phyloP scores from a whole-genome alignment of 1,140 invertebrate genomes.

The Drosophila gunungcola region DNA sequence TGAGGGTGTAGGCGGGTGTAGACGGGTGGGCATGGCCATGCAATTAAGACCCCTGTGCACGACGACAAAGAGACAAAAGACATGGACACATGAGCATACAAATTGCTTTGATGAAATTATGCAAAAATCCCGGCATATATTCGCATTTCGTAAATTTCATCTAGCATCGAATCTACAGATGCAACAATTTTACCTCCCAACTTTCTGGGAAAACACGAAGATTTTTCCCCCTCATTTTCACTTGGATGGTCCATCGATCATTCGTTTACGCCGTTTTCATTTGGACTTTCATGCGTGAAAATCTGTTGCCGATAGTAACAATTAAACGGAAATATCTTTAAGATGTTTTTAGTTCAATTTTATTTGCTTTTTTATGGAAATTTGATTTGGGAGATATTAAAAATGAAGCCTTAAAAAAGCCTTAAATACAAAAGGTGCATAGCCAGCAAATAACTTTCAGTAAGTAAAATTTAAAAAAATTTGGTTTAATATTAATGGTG shows the following conservation, averaged over 20 bases:
- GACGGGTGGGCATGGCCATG: conserved; percentile 27
- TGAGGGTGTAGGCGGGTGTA: neutral
- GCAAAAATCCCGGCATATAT: conserved; percentile 32
- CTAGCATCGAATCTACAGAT: conserved; percentile 19
- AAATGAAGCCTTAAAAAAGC: no score
- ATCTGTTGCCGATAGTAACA: conserved; percentile 30
- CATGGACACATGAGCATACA: conserved; percentile 41
- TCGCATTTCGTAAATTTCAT: conserved; percentile 7
- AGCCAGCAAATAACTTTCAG: no score
- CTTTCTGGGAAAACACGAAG: conserved; percentile 2
- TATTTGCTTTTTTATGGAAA: neutral
- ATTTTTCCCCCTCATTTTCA: neutral
- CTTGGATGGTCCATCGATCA: conserved; percentile 27
- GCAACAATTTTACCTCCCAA: conserved; percentile 22
- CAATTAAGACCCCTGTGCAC: conserved; percentile 53
- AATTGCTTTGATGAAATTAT: conserved; percentile 58
- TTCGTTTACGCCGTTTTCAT: conserved; percentile 34
- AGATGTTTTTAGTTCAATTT: conserved; percentile 12
- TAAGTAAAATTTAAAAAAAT: no score
- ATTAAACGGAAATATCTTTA: conserved; percentile 20
- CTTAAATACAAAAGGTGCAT: no score
- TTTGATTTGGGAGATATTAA: no score
- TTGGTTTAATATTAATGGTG: no score
- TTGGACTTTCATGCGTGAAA: conserved; percentile 37
- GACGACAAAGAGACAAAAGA: conserved; percentile 29